Base-by-base conservation (phyloP, 2,888 invertebrate genomes). In the Lepidocyrtoides sp. region DNA sequence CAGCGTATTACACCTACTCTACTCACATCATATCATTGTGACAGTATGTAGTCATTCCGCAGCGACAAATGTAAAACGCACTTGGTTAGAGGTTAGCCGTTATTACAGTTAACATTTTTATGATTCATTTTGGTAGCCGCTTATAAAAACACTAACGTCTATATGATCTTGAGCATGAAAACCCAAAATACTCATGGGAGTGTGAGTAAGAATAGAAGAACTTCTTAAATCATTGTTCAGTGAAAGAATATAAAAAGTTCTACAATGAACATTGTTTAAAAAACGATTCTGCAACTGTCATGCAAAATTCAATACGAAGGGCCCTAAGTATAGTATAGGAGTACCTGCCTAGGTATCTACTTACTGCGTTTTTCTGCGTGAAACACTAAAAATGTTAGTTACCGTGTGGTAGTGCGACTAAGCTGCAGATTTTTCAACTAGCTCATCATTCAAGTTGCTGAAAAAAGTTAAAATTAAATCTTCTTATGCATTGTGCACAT, bases 61-160 rank as follows among this genome's bases (percentile, higher is more conserved):
- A 32, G 36, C 29, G 66, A 66, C 66, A 66, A 32, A 36, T 10
- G 36, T 36, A 66, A 66, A 3, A 36, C 17, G n/a, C 36, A 10
- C 23, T 44, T 41, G 23, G 44, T 20, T 20, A 44, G 66, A 26
- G 44, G 72, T 85, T 85, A 29, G 66, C 17, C 66, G 32, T 41
- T 82, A 85, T 51, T 85, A 86, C 86, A 86, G 86, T 86, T 86
- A 86, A 44, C 44, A 77, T 51, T 72, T 48, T 77, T 75, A 63
- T 77, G 60, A 86, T 36, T 57, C 85, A 54, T 85, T 85, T 23
- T 85, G 36, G 72, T 48, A 36, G 57, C 41, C 17, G 32, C 41
- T 81, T 81, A 81, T 81, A 81, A 20, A 60, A 79, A 36, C 17
- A 23, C 36, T 69, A 14, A 14, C 48, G 41, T 20, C 17, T 17